Percentiles rank a stretch among this genome's conserved stretches.
Conservation (phyloP, 2,113 vertebrate genomes). For the Crotalus horridus region DNA sequence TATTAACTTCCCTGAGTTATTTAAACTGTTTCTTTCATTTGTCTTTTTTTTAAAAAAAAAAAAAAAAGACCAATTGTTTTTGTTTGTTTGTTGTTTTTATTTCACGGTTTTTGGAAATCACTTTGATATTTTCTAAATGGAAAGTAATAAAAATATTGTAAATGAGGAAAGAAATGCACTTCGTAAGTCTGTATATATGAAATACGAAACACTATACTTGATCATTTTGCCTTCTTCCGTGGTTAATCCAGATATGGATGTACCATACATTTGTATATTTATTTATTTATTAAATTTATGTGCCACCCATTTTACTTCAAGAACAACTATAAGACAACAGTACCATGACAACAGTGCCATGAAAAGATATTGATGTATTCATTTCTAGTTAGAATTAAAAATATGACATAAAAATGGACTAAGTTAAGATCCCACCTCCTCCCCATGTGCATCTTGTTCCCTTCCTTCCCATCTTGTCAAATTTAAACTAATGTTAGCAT, state of each 20-base stretch:
- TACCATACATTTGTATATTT: not conserved
- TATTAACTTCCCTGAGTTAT: not conserved
- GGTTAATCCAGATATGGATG: not conserved
- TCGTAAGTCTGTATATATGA: not conserved
- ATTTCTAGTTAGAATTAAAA: not conserved
- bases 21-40: not conserved
- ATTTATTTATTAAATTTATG: not conserved
- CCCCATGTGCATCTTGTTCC: too few relatives aligned
- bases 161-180: not conserved
- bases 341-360: not conserved
- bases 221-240: not conserved
- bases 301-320: not conserved
- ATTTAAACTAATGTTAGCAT: too few relatives aligned
- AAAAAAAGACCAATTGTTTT: not conserved
- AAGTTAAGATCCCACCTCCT: not conserved
- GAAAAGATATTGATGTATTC: not conserved
- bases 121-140: not conserved
- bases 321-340: not conserved
- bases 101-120: not conserved
- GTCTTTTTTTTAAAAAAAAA: not conserved
- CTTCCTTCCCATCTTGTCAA: too few relatives aligned
- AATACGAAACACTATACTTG: not conserved
- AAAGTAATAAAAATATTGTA: not conserved
- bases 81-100: not conserved
- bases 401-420: slow-evolving; percentile 4